Base-by-base conservation (phyloP, 2,113 vertebrate species). In the Sclerurus mexicanus region DNA sequence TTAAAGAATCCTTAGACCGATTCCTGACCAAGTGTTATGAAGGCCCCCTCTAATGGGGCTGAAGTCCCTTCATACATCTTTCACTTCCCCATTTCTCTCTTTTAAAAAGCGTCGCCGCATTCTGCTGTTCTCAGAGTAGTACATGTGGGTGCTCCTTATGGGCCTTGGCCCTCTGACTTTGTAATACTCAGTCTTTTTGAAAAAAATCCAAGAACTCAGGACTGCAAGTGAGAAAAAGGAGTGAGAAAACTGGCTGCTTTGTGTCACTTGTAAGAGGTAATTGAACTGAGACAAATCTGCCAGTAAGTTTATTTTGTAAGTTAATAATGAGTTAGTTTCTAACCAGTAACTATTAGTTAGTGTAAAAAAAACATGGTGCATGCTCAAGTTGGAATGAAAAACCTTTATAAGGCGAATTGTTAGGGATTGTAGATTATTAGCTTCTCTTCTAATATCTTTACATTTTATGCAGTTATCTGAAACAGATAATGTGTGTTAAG, bases 401-500 rank as follows among this genome's bases (percentile, higher is more conserved):
- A 42, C 5, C 7, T 46, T 47, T 60, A 19, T 11, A 79, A 46
- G 3, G 6, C 15, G 85, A 85, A 72, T 35, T 76, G 5, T 56
- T 39, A 40, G 13, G 7, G 21, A 40, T 6, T 19, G 16, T 14
- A 60, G 8, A 52, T 52, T 52, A 47, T 28, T 76, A 27, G 3
- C 4, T 73, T 86, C 5, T 90, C 25, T 63, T 60, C 30, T 66
- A 68, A 35, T 33, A 63, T 10, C 12, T 53, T 25, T 56, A 8
- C 6, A 27, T 71, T 64, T 79, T n/a, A 40, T 49, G 11, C 30
- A 68, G 31, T n/a, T 76, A 49, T 30, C 24, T 69, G 67, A 80
- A 90, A 25, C 3, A 55, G 5, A 8, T 22, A 58, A 16, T 17
- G 6, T 0, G 0, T 58, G 3, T 50, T 71, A 78, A 13, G 6